phyloP scores from a whole-genome alignment of 1,140 invertebrate species.

The Drosophila dunni region DNA sequence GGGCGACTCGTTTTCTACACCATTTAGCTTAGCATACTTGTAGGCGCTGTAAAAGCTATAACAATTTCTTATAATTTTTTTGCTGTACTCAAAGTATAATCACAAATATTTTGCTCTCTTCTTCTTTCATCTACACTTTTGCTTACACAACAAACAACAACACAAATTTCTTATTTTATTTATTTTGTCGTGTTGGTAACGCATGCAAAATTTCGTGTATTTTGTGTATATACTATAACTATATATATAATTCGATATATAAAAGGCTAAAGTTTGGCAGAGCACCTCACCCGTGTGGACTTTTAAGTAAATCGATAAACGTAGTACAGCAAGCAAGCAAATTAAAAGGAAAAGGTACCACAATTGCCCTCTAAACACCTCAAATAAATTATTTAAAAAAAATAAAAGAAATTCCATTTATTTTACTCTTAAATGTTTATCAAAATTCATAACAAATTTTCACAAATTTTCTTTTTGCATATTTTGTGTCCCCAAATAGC shows the following conservation, averaged over 20 bases:
- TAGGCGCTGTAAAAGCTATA: conserved; percentile 52
- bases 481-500: conserved; percentile 24
- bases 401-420: neutral
- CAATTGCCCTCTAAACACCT: conserved; percentile 39
- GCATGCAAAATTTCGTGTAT: conserved; percentile 50
- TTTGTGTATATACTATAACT: conserved; percentile 45
- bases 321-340: conserved; percentile 19
- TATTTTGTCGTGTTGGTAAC: conserved; percentile 45
- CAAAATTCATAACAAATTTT: neutral
- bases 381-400: conserved; percentile 1
- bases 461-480: conserved; percentile 2
- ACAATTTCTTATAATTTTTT: conserved; percentile 36
- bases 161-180: conserved; percentile 1
- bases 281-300: conserved; percentile 81
- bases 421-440: conserved; percentile 2
- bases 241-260: conserved; percentile 42
- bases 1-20: conserved; percentile 44
- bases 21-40: conserved; percentile 58
- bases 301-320: conserved; percentile 68
- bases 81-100: conserved; percentile 35
- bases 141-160: conserved; percentile 24
- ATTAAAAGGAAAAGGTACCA: conserved; percentile 56
- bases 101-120: conserved; percentile 45
- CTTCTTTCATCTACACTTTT: conserved; percentile 17
- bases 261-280: conserved; percentile 80